Evolutionary conservation across 1,140 invertebrate species (phyloP).

Genomic region (Drosophila auraria): DNA sequence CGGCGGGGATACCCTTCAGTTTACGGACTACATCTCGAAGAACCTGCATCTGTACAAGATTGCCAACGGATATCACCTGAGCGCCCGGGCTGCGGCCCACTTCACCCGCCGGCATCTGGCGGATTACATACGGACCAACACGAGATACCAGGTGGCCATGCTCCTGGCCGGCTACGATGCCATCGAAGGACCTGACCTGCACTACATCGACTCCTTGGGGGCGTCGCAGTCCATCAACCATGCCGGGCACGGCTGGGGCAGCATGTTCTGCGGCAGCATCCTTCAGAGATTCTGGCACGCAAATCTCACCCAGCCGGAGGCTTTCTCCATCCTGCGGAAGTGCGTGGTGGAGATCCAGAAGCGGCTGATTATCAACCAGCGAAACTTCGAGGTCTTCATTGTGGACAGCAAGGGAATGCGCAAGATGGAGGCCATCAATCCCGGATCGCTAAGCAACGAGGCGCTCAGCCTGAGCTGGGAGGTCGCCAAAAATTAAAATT

Average conservation of each 20-base stretch:
- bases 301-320: slow-evolving; percentile 92
- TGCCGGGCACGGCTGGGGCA: slow-evolving; percentile 97
- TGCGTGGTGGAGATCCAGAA: slow-evolving; percentile 96
- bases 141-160: slow-evolving; percentile 86
- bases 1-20: slow-evolving; percentile 97
- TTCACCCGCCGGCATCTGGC: slow-evolving; percentile 97
- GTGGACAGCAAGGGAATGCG: slow-evolving; percentile 94
- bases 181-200: slow-evolving; percentile 89
- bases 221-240: slow-evolving; percentile 93
- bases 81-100: slow-evolving; percentile 94
- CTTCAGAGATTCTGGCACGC: slow-evolving; percentile 95
- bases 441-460: slow-evolving; percentile 46
- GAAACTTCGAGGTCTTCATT: slow-evolving; percentile 95
- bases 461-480: slow-evolving; percentile 18
- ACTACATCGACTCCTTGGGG: slow-evolving; percentile 97
- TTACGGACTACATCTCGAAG: slow-evolving; percentile 99
- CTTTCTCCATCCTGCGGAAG: slow-evolving; percentile 92
- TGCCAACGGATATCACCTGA: slow-evolving; percentile 98
- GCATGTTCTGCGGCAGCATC: slow-evolving; percentile 95
- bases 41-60: slow-evolving; percentile 99
- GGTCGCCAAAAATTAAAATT: slow-evolving; percentile 4
- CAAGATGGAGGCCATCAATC: slow-evolving; percentile 88
- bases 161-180: slow-evolving; percentile 88
- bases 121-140: slow-evolving; percentile 95
- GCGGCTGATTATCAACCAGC: slow-evolving; percentile 95